Percentiles rank a stretch among this genome's conserved stretches.
These are phyloP conservation scores for Exephanes ischioxanthus DNA, from an alignment of 2,888 invertebrate species.

Conservation along the genomic window DNA sequence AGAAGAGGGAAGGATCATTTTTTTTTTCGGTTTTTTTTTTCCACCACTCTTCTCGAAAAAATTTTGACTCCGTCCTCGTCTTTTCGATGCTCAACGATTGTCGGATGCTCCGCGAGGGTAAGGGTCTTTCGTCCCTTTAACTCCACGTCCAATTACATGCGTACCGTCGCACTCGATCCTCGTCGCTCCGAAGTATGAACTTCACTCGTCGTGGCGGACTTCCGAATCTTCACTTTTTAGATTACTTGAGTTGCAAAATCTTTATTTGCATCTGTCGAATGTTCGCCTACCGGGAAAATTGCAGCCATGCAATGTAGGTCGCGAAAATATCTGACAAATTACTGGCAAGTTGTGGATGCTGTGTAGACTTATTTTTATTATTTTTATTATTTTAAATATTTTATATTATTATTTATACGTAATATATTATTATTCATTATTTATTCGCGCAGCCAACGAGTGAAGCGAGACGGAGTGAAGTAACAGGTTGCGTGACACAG, in stretches of 20 bases:
- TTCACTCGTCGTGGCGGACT: not conserved
- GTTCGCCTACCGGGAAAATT: too few species aligned
- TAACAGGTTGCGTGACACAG: constrained; percentile 49
- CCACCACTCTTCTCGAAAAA: constrained; percentile 22
- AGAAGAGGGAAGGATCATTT: not conserved
- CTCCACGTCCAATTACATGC: not conserved
- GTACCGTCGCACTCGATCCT: not conserved
- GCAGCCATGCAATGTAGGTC: too few species aligned
- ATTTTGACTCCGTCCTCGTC: constrained; percentile 32
- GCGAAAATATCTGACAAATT: too few species aligned
- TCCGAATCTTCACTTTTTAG: not conserved
- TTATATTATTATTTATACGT: too few species aligned
- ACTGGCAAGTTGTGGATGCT: too few species aligned
- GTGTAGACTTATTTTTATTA: too few species aligned
- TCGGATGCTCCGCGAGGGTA: not conserved
- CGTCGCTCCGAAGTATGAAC: not conserved
- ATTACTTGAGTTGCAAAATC: too few species aligned
- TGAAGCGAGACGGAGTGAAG: constrained; percentile 38
- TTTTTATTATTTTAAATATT: too few species aligned
- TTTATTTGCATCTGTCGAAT: too few species aligned
- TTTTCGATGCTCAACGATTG: not conserved
- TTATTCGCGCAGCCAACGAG: constrained; percentile 40
- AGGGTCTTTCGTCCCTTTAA: constrained; percentile 49
- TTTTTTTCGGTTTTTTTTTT: constrained; percentile 53
- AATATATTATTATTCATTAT: too few species aligned